Evolutionary conservation across 2,888 invertebrate species (phyloP), one percentile per base, ranked within the genome.

Genomic region (Operophtera brumata): DNA sequence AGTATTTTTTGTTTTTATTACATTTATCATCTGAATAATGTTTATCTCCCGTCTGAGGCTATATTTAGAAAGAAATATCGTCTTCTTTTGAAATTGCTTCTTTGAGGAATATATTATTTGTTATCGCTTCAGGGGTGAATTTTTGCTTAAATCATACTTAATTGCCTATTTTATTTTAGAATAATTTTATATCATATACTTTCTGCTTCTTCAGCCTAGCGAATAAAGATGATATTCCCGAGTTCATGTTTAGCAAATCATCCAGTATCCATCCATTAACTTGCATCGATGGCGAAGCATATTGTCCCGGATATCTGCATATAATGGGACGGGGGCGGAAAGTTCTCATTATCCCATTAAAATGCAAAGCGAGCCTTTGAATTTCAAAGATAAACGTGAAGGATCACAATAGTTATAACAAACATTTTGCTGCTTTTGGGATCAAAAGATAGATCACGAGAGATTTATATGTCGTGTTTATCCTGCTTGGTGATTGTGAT

Each of bases 291-390:
- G 67, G 57, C 55, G 62, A 61, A 57, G 51, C 58, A 61, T 60
- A 43, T 62, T 69, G 73, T 75, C 75, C 75, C 71, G 72, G 73
- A 75, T 75, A 81, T 84, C 84, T 86, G 81, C 85, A 86, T 86
- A 87, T 86, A 87, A 86, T 85, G 75, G 84, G 47, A 59, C 65
- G 86, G 84, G 79, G 86, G 86, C 79, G 86, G 81, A 60, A 13
- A 64, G 65, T 64, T 64, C 72, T 73, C 73, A 78, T 85, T 82
- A 79, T 79, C 68, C 75, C 74, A 80, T 78, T 78, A 77, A 71
- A 79, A 79, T 80, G 73, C 74, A 73, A 70, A 61, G 61, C 62
- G 40, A 61, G 50, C 51, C 39, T 56, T 61, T 56, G 54, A 50
- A 44, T 58, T 41, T 47, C 37, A 53, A 45, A 54, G 49, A 47